Evolutionary conservation across 53 echinoderm and acorn worm genomes (phyloP), one percentile per base, ranked within the genome.

Genomic region (Holothuria leucospilota): DNA sequence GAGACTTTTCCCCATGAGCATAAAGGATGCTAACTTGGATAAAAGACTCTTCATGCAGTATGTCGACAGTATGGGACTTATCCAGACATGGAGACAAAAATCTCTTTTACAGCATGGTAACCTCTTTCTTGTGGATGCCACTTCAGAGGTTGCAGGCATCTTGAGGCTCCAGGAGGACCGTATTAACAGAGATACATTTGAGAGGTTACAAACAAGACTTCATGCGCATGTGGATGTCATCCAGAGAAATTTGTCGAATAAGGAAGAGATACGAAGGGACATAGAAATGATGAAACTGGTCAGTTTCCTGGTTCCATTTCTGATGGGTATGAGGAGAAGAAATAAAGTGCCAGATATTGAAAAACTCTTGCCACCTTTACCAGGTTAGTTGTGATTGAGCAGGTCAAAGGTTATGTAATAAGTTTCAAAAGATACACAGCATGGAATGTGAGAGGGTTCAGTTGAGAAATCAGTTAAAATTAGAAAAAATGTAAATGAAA

Each of bases 181-280:
- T 21, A 86, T 93, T 20, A 88, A 93, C 30, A 85, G 93, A 14
- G 99, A 93, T 59, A 90, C 92, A 2, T 99, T 90, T 65, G 93
- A 99, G 71, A 85, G 99, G 7, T 92, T 99, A 58, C 95, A 99
- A 85, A 93, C 94, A 27, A 90, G 95, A 78, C 89, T 99, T 28
- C 99, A 96, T 63, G 95, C 95, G 39, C 99, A 99, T 83, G 87
- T 93, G 38, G 99, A 99, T 69, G 95, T 95, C 14, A 91, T 99
- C 15, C 91, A 95, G 82, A 90, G 93, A n/a, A 90, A 92, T 68
- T 75, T 99, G 0, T 80, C 79, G 20, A 92, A 93, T 65, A 99
- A 99, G 71, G 90, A 83, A 2, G 95, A 95, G 84, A 89, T 86
- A 0, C 65, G 98, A 21, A 87, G 88, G n/a, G 90, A 95, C 60